A percentile compares a stretch with the other conserved stretches of the same genome.
Conservation (phyloP, 2,113 vertebrate species). For the Condylura cristata region DNA sequence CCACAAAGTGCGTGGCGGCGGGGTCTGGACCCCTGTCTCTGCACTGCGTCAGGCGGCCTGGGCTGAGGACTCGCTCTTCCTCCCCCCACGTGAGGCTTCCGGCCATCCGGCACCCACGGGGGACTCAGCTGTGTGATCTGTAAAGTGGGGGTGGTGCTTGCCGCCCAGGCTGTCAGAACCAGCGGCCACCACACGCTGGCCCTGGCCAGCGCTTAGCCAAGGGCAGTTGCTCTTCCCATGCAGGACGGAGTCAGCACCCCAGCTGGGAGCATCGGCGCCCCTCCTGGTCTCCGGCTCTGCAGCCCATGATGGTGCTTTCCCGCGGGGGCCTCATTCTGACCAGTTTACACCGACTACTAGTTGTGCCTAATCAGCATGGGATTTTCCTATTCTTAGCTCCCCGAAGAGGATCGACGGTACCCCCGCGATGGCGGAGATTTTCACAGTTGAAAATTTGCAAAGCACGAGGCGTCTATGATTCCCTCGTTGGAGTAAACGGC, state of each 20-base stretch:
- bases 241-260: neutral
- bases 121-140: neutral
- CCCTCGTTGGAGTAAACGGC: conserved; percentile 76
- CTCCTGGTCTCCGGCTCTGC: conserved; percentile 3
- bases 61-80: neutral
- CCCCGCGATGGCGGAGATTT: conserved; percentile 47
- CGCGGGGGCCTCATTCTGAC: neutral
- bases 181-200: neutral
- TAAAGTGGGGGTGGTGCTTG: conserved; percentile 2
- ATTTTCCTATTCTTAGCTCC: conserved; percentile 26
- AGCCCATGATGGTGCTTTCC: conserved; percentile 9
- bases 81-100: neutral
- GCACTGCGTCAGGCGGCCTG: neutral
- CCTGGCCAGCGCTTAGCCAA: neutral
- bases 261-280: neutral
- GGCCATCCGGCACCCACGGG: neutral
- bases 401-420: conserved; percentile 46
- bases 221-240: neutral
- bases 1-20: neutral
- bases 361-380: conserved; percentile 10
- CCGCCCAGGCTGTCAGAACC: neutral
- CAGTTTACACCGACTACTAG: conserved; percentile 29
- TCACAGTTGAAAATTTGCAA: conserved; percentile 79
- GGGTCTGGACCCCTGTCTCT: conserved; percentile 6
- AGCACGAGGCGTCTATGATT: conserved; percentile 81